Conservation (phyloP, 2,888 invertebrate species). For the Crossocerus cetratus region DNA sequence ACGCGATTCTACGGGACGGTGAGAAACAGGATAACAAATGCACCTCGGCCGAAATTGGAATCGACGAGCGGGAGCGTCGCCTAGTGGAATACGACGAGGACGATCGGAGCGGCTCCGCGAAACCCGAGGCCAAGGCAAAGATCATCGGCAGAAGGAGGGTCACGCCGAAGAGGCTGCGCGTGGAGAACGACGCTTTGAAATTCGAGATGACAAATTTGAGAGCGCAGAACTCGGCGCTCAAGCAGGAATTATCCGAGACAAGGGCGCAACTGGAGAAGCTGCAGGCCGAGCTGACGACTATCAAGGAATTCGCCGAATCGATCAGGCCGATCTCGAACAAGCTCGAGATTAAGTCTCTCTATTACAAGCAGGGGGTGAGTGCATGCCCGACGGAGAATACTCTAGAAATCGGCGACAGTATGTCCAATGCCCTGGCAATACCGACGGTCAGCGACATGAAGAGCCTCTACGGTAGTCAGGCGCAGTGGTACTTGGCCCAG, state of each 20-base stretch:
- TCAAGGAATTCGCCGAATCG: neutral
- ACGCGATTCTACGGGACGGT: constrained; percentile 6
- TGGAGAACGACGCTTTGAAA: constrained; percentile 49
- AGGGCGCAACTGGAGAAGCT: constrained; percentile 24
- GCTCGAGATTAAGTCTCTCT: constrained; percentile 23
- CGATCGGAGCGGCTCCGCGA: neutral
- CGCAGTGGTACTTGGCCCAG: neutral
- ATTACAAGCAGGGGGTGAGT: constrained; percentile 12
- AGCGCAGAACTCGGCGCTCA: constrained; percentile 27
- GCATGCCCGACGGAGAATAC: neutral
- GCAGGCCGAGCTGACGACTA: neutral
- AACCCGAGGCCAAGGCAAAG: neutral
- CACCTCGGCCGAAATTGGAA: constrained; percentile 6
- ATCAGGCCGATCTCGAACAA: constrained; percentile 16
- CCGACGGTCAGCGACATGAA: constrained; percentile 2
- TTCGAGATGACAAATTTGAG: constrained; percentile 44
- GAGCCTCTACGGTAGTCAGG: neutral
- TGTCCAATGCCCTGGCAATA: neutral
- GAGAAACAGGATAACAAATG: neutral
- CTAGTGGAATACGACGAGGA: neutral
- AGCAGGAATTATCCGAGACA: constrained; percentile 22
- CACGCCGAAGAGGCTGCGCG: constrained; percentile 19
- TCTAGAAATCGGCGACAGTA: neutral
- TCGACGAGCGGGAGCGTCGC: neutral
- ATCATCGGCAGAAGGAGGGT: constrained; percentile 22